These are phyloP conservation scores for Diadophis punctatus DNA, from an alignment of 2,113 vertebrate species.

Conservation along the genomic window DNA sequence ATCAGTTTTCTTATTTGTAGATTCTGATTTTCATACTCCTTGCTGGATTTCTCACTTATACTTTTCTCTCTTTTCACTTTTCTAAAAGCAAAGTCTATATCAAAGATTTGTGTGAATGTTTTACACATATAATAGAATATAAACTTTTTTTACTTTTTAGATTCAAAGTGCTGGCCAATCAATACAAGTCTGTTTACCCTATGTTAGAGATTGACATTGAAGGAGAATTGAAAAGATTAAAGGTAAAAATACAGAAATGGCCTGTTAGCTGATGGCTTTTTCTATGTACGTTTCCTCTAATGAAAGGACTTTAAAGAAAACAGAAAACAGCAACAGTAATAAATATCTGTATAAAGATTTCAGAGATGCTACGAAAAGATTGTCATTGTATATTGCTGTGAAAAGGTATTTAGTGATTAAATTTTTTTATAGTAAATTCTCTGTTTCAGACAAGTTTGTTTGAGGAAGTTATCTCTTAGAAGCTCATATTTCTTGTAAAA, in stretches of 20 bases:
- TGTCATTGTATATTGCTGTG: background rate
- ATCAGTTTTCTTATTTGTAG: conserved; percentile 14
- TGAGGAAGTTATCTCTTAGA: background rate
- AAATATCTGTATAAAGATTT: background rate
- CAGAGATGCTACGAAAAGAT: background rate
- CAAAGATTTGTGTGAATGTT: background rate
- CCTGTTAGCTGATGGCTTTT: background rate
- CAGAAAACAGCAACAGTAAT: background rate
- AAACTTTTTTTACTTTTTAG: conserved; percentile 66
- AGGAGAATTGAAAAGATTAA: conserved; percentile 86
- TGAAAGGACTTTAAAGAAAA: background rate
- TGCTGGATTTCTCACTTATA: background rate
- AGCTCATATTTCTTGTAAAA: background rate
- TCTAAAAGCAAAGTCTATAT: background rate
- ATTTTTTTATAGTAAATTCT: background rate
- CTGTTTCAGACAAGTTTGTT: background rate
- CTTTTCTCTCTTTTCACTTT: background rate
- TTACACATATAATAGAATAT: conserved; percentile 1
- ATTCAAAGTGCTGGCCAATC: conserved; percentile 90
- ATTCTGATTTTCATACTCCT: conserved; percentile 26
- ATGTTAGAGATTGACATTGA: conserved; percentile 90
- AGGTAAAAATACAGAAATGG: conserved; percentile 71
- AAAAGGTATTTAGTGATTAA: background rate
- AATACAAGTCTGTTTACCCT: conserved; percentile 94
- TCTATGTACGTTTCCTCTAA: background rate